Conservation (phyloP, 2,113 vertebrate species). For the Hippocampus comes region DNA sequence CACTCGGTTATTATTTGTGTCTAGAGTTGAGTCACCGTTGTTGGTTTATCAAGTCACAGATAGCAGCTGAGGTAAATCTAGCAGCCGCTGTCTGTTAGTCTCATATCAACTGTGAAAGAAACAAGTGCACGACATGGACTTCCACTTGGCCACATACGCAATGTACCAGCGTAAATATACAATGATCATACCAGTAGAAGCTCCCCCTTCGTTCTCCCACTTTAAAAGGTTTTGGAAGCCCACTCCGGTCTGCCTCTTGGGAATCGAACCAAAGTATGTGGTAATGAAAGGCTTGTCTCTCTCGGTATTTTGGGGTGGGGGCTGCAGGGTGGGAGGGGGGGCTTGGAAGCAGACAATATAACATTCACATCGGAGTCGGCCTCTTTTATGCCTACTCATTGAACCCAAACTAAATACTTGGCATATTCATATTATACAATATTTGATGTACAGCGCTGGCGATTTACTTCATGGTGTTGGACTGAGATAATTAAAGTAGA, state of each 20-base stretch:
- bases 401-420: slow-evolving; percentile 55
- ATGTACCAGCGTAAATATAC: background rate
- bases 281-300: slow-evolving; percentile 65
- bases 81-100: background rate
- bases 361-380: slow-evolving; percentile 51
- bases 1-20: background rate
- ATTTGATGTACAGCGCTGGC: slow-evolving; percentile 45
- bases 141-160: background rate
- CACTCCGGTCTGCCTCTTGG: slow-evolving; percentile 41
- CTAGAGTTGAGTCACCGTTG: background rate
- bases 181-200: background rate
- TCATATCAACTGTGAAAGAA: slow-evolving; percentile 11
- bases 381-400: slow-evolving; percentile 51
- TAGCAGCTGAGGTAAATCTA: background rate
- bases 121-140: slow-evolving; percentile 1
- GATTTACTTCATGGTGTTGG: slow-evolving; percentile 25
- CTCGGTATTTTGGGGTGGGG: slow-evolving; percentile 50
- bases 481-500: slow-evolving; percentile 19
- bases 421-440: slow-evolving; percentile 42
- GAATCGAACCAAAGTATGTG: slow-evolving; percentile 55
- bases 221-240: slow-evolving; percentile 8
- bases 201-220: background rate
- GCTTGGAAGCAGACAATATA: slow-evolving; percentile 58
- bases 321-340: slow-evolving; percentile 36
- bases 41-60: background rate